Evolutionary conservation across 2,888 invertebrate species (phyloP).

Genomic region (Chelonus formosanus): DNA sequence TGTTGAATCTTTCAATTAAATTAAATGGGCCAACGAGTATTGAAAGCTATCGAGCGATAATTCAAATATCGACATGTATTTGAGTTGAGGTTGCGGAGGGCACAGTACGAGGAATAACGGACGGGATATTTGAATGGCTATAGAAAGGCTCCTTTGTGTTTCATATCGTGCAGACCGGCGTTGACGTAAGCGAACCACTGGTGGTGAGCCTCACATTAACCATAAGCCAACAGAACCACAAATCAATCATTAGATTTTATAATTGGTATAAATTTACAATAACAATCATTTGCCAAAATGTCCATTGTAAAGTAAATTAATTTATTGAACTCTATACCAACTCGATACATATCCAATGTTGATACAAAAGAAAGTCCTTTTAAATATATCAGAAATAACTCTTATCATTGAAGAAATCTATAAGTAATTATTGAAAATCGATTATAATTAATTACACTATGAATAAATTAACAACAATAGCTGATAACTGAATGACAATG

Average conservation of each 20-base stretch:
- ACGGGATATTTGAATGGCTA: constrained; percentile 29
- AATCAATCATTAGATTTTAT: constrained; percentile 26
- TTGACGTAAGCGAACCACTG: constrained; percentile 28
- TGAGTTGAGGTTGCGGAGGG: constrained; percentile 29
- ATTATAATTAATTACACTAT: no score
- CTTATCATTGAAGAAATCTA: no score
- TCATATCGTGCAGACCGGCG: constrained; percentile 27
- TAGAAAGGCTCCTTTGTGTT: constrained; percentile 25
- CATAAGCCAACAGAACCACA: constrained; percentile 4
- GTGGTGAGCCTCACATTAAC: constrained; percentile 21
- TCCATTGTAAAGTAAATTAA: no score
- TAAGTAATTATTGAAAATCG: no score
- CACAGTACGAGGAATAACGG: constrained; percentile 1
- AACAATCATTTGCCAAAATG: constrained; percentile 21
- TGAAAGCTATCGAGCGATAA: constrained; percentile 28
- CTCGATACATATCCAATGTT: no score
- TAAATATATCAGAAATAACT: no score
- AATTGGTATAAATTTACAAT: constrained; percentile 9
- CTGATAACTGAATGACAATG: no score
- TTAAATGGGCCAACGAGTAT: constrained; percentile 12
- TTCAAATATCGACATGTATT: constrained; percentile 38
- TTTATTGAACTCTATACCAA: no score
- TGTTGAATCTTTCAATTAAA: constrained; percentile 1
- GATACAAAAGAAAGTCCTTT: no score
- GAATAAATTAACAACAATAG: no score